Percentiles rank a stretch among this genome's conserved stretches.
phyloP scores from a whole-genome alignment of 2,888 invertebrate species.

The Acleris holmiana region DNA sequence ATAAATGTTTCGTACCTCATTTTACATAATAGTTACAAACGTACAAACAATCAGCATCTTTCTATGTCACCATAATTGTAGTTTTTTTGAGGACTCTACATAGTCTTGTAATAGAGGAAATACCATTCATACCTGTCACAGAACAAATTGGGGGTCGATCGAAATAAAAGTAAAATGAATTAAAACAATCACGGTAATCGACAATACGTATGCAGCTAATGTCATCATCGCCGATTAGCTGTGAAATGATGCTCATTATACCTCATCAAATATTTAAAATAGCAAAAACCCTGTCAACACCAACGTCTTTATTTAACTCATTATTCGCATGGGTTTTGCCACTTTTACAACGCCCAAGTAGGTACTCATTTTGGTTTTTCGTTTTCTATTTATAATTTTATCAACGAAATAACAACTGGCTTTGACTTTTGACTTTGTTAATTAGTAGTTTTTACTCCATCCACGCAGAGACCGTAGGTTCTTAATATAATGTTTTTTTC shows the following conservation, averaged over 20 bases:
- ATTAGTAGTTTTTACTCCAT: background rate
- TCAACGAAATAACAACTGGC: background rate
- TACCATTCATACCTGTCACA: slow-evolving; percentile 58
- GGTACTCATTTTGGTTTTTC: background rate
- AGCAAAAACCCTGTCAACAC: slow-evolving; percentile 53
- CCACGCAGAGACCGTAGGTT: too few relatives aligned
- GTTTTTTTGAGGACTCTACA: slow-evolving; percentile 47
- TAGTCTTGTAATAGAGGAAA: slow-evolving; percentile 51
- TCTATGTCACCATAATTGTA: too few relatives aligned
- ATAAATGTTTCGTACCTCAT: too few relatives aligned
- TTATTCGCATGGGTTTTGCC: slow-evolving; percentile 23
- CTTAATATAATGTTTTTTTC: too few relatives aligned
- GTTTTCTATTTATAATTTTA: background rate
- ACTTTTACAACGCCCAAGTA: slow-evolving; percentile 14
- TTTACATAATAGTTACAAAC: too few relatives aligned
- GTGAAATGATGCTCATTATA: slow-evolving; percentile 77
- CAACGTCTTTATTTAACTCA: slow-evolving; percentile 58
- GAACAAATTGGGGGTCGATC: slow-evolving; percentile 46
- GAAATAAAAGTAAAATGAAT: slow-evolving; percentile 50
- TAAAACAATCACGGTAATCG: slow-evolving; percentile 67
- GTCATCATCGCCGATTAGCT: slow-evolving; percentile 63
- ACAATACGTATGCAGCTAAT: slow-evolving; percentile 77
- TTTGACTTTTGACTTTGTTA: background rate
- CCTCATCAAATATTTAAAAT: slow-evolving; percentile 80
- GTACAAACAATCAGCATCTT: too few relatives aligned